These are phyloP conservation scores for Bombyx mandarina DNA, from an alignment of 1,140 invertebrate genomes.

Conservation along the genomic window DNA sequence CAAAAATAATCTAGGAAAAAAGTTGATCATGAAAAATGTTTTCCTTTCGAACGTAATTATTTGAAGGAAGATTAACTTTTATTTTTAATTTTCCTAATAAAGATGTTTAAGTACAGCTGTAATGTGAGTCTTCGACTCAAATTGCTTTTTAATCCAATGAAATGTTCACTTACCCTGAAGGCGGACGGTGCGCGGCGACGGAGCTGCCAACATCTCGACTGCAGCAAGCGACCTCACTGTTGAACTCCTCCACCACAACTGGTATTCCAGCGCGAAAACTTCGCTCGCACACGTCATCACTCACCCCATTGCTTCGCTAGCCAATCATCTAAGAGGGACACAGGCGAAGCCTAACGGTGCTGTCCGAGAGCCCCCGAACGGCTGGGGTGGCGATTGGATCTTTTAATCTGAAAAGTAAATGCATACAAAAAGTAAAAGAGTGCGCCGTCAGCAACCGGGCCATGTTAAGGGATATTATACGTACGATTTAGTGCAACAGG, in stretches of 20 bases:
- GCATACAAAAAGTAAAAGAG: constrained; percentile 65
- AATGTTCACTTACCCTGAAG: constrained; percentile 62
- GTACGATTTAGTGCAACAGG: constrained; percentile 51
- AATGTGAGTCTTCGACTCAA: constrained; percentile 19
- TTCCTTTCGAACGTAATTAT: too few species aligned
- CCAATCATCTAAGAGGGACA: constrained; percentile 39
- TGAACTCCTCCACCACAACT: constrained; percentile 57
- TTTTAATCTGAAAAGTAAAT: constrained; percentile 70
- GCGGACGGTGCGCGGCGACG: constrained; percentile 24
- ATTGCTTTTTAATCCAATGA: constrained; percentile 68
- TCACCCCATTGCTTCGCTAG: constrained; percentile 46
- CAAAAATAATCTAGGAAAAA: too few species aligned
- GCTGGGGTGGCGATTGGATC: constrained; percentile 62
- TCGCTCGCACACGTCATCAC: constrained; percentile 62
- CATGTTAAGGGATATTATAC: constrained; percentile 18
- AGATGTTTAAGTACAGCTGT: not conserved
- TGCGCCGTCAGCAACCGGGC: constrained; percentile 50
- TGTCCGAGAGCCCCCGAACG: constrained; percentile 36
- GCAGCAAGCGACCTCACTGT: constrained; percentile 29
- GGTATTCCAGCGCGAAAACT: constrained; percentile 65
- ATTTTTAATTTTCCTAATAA: not conserved
- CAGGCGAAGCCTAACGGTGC: constrained; percentile 36
- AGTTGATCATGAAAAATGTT: too few species aligned
- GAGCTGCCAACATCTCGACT: constrained; percentile 16
- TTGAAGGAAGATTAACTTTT: too few species aligned